phyloP scores from a whole-genome alignment of 2,113 vertebrate species.

The Sinocyclocheilus anshuiensis region DNA sequence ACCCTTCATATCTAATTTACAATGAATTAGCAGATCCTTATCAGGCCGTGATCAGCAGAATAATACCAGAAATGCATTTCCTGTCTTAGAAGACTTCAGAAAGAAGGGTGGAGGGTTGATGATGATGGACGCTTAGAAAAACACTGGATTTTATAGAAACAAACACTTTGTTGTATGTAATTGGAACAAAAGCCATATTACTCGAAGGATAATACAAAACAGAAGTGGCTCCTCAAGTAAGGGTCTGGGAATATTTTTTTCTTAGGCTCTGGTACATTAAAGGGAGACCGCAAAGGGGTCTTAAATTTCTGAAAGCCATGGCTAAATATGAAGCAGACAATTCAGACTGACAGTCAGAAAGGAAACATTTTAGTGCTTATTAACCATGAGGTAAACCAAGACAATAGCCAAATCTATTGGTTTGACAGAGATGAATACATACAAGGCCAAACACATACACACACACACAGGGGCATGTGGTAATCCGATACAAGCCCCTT shows the following conservation, averaged over 20 bases:
- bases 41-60: conserved; percentile 84
- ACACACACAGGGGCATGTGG: not conserved
- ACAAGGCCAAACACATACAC: not conserved
- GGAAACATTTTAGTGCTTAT: not conserved
- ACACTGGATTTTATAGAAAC: not conserved
- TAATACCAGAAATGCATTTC: conserved; percentile 84
- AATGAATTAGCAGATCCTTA: conserved; percentile 83
- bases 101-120: not conserved
- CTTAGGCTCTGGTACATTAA: not conserved
- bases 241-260: not conserved
- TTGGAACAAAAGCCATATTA: not conserved
- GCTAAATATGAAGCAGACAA: conserved; percentile 1
- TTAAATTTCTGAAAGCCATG: not conserved
- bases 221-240: not conserved
- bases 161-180: not conserved
- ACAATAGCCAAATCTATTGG: conserved; percentile 15
- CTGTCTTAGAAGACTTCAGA: conserved; percentile 54
- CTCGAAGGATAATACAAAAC: not conserved
- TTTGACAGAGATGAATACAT: not conserved
- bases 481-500: not conserved
- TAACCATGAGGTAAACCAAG: not conserved
- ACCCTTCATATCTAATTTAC: conserved; percentile 87
- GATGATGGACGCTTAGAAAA: not conserved
- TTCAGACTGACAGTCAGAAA: not conserved
- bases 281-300: not conserved